Evolutionary conservation across 2,113 vertebrate species (phyloP), one percentile per base, ranked within the genome.

Genomic region (Artemisiospiza belli): DNA sequence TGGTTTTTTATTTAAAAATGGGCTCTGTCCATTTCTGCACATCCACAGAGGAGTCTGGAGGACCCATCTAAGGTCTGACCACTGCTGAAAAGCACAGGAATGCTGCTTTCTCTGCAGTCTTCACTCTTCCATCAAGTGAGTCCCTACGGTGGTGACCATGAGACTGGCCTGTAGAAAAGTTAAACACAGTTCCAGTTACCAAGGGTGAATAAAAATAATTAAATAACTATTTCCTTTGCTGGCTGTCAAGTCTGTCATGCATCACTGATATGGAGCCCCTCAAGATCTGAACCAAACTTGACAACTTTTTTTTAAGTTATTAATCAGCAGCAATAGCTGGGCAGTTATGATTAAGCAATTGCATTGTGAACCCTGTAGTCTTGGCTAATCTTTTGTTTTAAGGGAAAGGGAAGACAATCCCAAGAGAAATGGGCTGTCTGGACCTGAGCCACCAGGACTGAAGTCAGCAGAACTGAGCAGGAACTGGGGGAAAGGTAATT

Each of bases 321-420:
- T 49, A 37, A 37, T 57, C 27, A 33, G 25, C 17, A 51, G 25
- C 57, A 43, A 18, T 77, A 37, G 15, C 57, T 51, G 80, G 64
- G 49, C 49, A 54, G 46, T 58, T 90, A 63, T 69, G 57, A 90
- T 90, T 57, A 70, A 77, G 49, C 12, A 51, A 21, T 15, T 57
- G 27, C 35, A 49, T 33, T 49, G 57, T 44, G 57, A 70, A 37
- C 72, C 31, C 24, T 57, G 31, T 37, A 39, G 5, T 0, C 49
- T 44, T 90, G 88, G 57, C 64, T 77, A 64, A 70, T 83, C 72
- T 77, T 70, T 62, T 70, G 72, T 77, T 49, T 90, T 51, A 51
- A 90, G 64, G 12, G 28, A 37, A 70, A 70, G 19, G 15, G 57
- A 70, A 90, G 72, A 33, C 72, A 63, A 35, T 70, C 35, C 43